Conservation (phyloP, 2,797 vertebrate genomes). For the Premnoplex brunnescens region DNA sequence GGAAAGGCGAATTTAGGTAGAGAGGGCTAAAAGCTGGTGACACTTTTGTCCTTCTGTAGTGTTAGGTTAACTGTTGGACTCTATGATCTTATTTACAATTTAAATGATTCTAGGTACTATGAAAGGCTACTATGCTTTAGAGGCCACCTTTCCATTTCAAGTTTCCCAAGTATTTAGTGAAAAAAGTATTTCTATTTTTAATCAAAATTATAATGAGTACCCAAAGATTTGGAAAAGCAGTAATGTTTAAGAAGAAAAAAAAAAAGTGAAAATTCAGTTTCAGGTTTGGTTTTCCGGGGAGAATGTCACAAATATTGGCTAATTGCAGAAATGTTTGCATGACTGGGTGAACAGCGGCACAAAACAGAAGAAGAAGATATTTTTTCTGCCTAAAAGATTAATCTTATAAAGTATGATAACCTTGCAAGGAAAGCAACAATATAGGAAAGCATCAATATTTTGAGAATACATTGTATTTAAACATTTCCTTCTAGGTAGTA, state of each 20-base stretch:
- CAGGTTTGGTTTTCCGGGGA: background rate
- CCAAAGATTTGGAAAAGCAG: background rate
- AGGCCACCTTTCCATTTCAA: background rate
- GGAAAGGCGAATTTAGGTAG: background rate
- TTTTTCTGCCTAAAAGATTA: background rate
- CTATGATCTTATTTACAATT: background rate
- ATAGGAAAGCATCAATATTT: background rate
- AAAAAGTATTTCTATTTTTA: background rate
- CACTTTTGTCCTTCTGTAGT: background rate
- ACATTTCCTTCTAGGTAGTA: background rate
- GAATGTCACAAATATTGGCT: background rate
- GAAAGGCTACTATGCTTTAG: background rate
- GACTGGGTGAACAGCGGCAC: background rate
- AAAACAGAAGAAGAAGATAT: background rate
- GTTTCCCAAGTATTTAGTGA: background rate
- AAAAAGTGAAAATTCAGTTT: background rate
- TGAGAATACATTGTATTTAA: background rate
- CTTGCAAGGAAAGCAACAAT: background rate
- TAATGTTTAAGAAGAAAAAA: background rate
- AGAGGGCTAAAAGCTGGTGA: background rate
- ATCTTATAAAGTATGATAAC: background rate
- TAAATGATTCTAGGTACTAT: background rate
- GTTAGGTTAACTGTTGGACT: background rate
- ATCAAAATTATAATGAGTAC: background rate
- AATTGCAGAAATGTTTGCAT: background rate